Evolutionary conservation across 1,140 invertebrate species (phyloP).

Genomic region (Chelonus insularis): DNA sequence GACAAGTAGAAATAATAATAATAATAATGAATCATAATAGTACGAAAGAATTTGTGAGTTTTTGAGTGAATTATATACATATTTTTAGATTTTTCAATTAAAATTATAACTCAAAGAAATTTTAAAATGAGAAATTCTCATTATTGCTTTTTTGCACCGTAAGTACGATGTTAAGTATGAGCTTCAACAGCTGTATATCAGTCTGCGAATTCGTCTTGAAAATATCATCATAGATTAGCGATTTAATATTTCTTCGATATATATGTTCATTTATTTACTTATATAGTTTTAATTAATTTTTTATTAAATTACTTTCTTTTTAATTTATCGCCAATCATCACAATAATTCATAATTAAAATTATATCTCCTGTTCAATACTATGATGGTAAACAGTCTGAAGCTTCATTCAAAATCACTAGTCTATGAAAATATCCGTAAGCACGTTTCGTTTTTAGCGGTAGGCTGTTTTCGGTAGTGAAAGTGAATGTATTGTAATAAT

Average conservation of each 20-base stretch:
- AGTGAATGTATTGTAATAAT: slow-evolving; percentile 32
- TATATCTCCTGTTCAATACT: too few species aligned
- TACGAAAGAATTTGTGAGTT: too few species aligned
- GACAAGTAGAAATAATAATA: not conserved
- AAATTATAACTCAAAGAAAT: slow-evolving; percentile 1
- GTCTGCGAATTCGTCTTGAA: slow-evolving; percentile 27
- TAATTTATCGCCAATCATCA: not conserved
- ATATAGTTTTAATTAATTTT: not conserved
- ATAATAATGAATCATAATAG: too few species aligned
- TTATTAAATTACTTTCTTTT: slow-evolving; percentile 1
- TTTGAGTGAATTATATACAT: not conserved
- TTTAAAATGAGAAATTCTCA: slow-evolving; percentile 22
- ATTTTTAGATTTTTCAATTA: slow-evolving; percentile 4
- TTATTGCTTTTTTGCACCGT: slow-evolving; percentile 25
- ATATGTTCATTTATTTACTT: not conserved
- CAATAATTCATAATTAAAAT: not conserved
- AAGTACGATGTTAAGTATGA: slow-evolving; percentile 18
- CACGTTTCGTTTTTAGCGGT: slow-evolving; percentile 1
- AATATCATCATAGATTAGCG: slow-evolving; percentile 31
- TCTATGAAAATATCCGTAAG: slow-evolving; percentile 29
- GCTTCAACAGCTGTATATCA: slow-evolving; percentile 30
- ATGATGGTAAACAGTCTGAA: not conserved
- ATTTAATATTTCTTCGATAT: slow-evolving; percentile 2
- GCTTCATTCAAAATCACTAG: slow-evolving; percentile 10
- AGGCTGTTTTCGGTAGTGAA: slow-evolving; percentile 19